phyloP scores from a whole-genome alignment of 2,113 vertebrate species.

The Falco punctatus region DNA sequence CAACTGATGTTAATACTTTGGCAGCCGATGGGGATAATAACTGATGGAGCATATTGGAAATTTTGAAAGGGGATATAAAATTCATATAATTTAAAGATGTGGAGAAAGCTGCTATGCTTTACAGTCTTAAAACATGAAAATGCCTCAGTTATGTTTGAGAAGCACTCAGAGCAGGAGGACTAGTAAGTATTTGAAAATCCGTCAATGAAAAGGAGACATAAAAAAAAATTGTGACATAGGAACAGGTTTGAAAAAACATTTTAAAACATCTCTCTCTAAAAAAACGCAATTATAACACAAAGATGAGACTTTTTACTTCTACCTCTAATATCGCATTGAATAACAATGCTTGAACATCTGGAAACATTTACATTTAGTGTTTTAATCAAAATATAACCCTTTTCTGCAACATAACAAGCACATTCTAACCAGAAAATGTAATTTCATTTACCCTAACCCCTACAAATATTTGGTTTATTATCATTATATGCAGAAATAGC shows the following conservation, averaged over 20 bases:
- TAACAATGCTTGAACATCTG: conserved; percentile 44
- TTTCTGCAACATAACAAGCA: neutral
- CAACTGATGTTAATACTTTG: conserved; percentile 70
- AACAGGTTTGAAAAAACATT: neutral
- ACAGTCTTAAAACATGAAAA: neutral
- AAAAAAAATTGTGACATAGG: neutral
- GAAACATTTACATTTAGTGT: conserved; percentile 35
- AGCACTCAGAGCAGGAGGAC: neutral
- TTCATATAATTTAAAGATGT: conserved; percentile 52
- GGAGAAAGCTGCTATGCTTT: conserved; percentile 43
- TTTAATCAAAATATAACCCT: conserved; percentile 38
- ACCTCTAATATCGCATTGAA: neutral
- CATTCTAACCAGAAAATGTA: neutral
- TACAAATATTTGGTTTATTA: neutral
- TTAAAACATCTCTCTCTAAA: neutral
- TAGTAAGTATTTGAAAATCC: neutral
- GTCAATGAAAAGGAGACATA: neutral
- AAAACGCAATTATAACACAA: neutral
- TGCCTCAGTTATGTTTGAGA: neutral
- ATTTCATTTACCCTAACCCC: neutral
- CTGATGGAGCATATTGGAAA: conserved; percentile 66
- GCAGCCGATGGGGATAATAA: conserved; percentile 70
- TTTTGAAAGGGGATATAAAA: conserved; percentile 68
- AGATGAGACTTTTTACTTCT: conserved; percentile 8
- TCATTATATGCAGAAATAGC: neutral